Base-by-base conservation (phyloP, 2,888 invertebrate genomes). In the Petrolisthes cinctipes region DNA sequence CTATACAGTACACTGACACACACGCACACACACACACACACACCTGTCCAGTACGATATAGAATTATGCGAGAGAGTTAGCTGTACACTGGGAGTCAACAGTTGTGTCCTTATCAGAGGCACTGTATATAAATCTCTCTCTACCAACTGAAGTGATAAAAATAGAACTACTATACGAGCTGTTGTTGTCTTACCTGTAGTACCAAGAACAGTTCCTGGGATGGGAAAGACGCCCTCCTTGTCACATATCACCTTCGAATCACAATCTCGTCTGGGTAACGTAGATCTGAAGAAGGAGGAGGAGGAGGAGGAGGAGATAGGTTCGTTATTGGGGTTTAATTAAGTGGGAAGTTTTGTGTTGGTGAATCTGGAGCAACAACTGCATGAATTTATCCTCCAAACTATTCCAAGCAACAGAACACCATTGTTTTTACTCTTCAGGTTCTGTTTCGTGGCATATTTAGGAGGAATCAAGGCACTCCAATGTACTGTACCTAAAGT, bases 221-320 rank as follows among this genome's bases (percentile, higher is more conserved):
- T 83, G 83, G n/a, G 83, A 14, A 83, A 83, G 1, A 83, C 83
- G 4, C 83, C 83, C 56, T 83, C 75, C 37, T 53, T 54, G n/a
- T 54, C 57, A 56, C 83, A 83, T 2, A 7, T 7, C 23, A 83
- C 75, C 11, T 37, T 20, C 0, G 83, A 5, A 11, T 6, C 20
- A 83, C 83, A 0, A 83, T 83, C 20, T 73, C 75, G 83, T 83
- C 83, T 5, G 83, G 83, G 56, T 83, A 83, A 14, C 83, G 71
- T 5, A 20, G 73, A 54, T 83, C 83, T 83, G 83, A 17, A 54
- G n/a, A 37, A 37, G 37, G 37, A 37, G 37, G 37, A 2, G 37
- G 37, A 37, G 37, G 37, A 37, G 37, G 37, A 37, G 37, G 37
- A 37, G 37, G 37, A 37, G 37, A 2, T 37, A 1, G 37, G 37